Conservation (phyloP, 2,797 vertebrate genomes). For the Pipistrellus kuhlii region DNA sequence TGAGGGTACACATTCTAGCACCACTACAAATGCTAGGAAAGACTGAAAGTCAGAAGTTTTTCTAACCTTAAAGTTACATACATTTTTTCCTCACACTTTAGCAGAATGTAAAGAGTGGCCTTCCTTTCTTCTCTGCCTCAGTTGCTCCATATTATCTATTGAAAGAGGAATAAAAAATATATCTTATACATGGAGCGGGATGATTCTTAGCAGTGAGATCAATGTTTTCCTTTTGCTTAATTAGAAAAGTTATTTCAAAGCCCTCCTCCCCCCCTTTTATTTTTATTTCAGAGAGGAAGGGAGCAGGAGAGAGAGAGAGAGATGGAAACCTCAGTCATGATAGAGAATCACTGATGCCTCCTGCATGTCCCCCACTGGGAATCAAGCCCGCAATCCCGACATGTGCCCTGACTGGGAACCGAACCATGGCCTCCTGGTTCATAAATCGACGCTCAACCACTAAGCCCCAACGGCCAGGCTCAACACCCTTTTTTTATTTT, state of each 20-base stretch:
- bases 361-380: no score
- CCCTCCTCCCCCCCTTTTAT: no score
- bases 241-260: not conserved
- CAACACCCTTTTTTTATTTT: not conserved
- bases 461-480: not conserved
- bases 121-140: not conserved
- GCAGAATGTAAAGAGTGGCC: accelerated
- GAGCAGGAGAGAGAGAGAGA: no score
- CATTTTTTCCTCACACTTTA: not conserved
- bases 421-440: no score
- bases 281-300: no score
- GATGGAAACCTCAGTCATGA: no score
- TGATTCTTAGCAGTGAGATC: not conserved
- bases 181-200: not conserved
- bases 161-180: not conserved
- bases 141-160: not conserved
- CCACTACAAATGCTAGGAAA: not conserved
- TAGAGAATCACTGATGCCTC: no score
- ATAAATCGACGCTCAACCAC: no score
- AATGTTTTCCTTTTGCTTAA: not conserved
- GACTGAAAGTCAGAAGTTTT: not conserved
- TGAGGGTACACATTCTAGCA: not conserved
- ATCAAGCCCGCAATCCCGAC: no score
- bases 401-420: no score
- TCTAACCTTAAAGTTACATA: not conserved